Evolutionary conservation across 2,797 vertebrate species (phyloP).

Genomic region (Anguilla obscura): DNA sequence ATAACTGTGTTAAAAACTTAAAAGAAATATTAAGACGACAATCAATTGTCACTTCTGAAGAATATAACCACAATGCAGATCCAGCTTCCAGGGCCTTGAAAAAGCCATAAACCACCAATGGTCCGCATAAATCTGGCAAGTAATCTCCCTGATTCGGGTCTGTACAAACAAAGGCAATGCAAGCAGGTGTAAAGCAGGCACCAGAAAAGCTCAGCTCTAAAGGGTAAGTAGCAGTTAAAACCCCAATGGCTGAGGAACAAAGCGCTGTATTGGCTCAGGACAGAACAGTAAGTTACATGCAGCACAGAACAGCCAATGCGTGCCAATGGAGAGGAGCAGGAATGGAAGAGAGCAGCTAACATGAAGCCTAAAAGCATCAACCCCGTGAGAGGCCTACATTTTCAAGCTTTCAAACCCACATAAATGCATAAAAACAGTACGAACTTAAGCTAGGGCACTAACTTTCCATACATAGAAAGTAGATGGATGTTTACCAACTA

Average conservation of each 20-base stretch:
- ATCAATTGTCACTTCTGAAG: no score
- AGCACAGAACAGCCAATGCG: neutral
- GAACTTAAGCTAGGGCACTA: neutral
- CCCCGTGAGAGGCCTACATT: neutral
- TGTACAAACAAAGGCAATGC: neutral
- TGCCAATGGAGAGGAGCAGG: neutral
- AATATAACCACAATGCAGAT: no score
- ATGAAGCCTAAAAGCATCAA: neutral
- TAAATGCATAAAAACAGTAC: neutral
- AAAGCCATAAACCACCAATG: neutral
- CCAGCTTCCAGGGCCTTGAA: no score
- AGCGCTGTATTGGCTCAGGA: constrained; percentile 24
- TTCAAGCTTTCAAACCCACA: neutral
- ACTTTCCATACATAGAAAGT: neutral
- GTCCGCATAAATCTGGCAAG: neutral
- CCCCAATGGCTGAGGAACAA: neutral
- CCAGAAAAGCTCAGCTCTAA: neutral
- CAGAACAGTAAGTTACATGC: constrained; percentile 20
- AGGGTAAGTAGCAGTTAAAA: neutral
- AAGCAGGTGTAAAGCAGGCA: neutral
- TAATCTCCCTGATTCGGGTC: neutral
- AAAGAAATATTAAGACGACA: no score
- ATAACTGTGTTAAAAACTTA: no score
- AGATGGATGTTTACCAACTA: neutral
- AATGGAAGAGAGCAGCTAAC: neutral